These are phyloP conservation scores for Agonopterix subpropinquella DNA, from an alignment of 2,888 invertebrate genomes.

Conservation along the genomic window DNA sequence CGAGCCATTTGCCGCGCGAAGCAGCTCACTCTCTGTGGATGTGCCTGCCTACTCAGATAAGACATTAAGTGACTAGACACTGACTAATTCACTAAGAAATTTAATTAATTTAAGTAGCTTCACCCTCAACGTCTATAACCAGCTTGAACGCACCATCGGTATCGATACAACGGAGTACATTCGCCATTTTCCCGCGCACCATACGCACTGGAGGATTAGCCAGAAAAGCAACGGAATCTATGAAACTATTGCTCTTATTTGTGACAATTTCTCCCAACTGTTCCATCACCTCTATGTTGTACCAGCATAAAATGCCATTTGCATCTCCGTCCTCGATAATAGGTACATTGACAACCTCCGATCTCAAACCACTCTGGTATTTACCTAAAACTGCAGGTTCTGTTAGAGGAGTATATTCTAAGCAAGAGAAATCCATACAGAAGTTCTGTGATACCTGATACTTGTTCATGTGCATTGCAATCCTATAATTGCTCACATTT, in stretches of 20 bases:
- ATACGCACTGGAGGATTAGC: constrained; percentile 43
- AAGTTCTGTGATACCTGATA: constrained; percentile 77
- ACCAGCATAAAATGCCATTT: constrained; percentile 75
- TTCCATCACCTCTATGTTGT: constrained; percentile 59
- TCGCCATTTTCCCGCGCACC: constrained; percentile 32
- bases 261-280: constrained; percentile 53
- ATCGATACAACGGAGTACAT: constrained; percentile 43
- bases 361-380: constrained; percentile 18
- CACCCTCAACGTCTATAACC: constrained; percentile 23
- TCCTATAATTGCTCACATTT: constrained; percentile 70
- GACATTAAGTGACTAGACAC: too few species aligned
- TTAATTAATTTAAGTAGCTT: not conserved
- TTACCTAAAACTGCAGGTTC: constrained; percentile 37
- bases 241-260: constrained; percentile 50
- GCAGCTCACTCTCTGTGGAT: too few species aligned
- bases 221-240: constrained; percentile 66
- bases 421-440: constrained; percentile 54
- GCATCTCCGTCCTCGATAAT: constrained; percentile 50
- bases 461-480: constrained; percentile 74
- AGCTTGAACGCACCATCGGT: constrained; percentile 48
- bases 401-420: constrained; percentile 56
- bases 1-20: too few species aligned
- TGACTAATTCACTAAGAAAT: too few species aligned
- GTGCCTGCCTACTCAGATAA: too few species aligned
- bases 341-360: constrained; percentile 32